Evolutionary conservation across 2,888 invertebrate species (phyloP), one percentile per base, ranked within the genome.

Genomic region (Lysandra bellargus): DNA sequence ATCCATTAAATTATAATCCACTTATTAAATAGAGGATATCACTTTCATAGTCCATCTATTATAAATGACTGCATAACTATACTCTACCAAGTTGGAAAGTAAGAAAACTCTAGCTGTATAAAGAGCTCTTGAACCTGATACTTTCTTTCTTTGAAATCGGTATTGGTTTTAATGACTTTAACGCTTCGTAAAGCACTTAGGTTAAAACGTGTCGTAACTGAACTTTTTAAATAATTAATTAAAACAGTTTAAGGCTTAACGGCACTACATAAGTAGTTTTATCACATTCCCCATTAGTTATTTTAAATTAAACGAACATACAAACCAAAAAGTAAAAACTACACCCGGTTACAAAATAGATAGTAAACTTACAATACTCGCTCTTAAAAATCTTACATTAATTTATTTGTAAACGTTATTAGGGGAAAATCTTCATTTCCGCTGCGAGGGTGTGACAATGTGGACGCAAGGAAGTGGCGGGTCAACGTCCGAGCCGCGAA

Each of bases 401-500:
- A 78, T 78, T 78, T 78, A 79, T 79, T 80, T 79, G 80, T 78
- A 76, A 69, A 57, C 14, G 23, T 44, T 75, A 49, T 76, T 76
- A 53, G 40, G 57, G 76, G 57, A 33, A 76, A 76, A 76, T 76
- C 76, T 57, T 76, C 76, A 76, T 57, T 76, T 76, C 76, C 76
- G 53, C 33, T 30, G 53, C 57, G 76, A 57, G 76, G 76, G 76
- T 76, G 82, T 81, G 81, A 81, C 82, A 81, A 80, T 69, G 79
- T 80, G 74, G 78, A 80, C 79, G 81, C 81, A 82, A 82, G 81
- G 80, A 81, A 80, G 78, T 79, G 78, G 78, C 17, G 77, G 84
- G 82, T 84, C 84, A 82, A 82, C 80, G 84, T 79, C 82, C 84
- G 78, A 78, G 81, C 44, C 75, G 80, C 80, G 79, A 81, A 83